A percentile compares a stretch with the other conserved stretches of the same genome.
Evolutionary conservation across 2,888 invertebrate species (phyloP).

Genomic region (Epinotia bilunana): DNA sequence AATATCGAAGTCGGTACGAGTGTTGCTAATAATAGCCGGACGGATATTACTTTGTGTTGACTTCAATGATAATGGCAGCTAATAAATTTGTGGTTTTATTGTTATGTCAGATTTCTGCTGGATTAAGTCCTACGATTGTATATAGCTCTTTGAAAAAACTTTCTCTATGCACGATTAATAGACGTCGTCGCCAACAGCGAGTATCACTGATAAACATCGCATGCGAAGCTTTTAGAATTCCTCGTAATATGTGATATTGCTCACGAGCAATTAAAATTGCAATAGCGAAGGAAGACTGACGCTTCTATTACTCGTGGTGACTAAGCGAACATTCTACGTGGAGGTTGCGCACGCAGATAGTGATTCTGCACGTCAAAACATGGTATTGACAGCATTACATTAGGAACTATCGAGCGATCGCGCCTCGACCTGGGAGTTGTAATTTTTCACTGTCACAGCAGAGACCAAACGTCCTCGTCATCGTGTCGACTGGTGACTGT

Average conservation of each 20-base stretch:
- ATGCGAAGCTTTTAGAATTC: conserved; percentile 30
- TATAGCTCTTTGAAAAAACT: neutral
- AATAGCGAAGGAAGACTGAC: conserved; percentile 59
- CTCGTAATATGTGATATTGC: conserved; percentile 21
- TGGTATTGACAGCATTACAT: conserved; percentile 81
- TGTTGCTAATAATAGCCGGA: neutral
- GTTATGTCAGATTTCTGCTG: neutral
- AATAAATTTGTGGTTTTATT: neutral
- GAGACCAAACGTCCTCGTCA: conserved; percentile 78
- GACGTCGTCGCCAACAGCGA: neutral
- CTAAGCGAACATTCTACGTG: conserved; percentile 64
- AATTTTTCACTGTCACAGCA: conserved; percentile 82
- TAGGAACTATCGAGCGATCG: conserved; percentile 79
- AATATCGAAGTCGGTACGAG: neutral
- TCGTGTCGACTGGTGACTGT: conserved; percentile 77
- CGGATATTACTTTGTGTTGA: neutral
- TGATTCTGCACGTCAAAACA: conserved; percentile 78
- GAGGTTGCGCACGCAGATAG: conserved; percentile 60
- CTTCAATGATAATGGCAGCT: neutral
- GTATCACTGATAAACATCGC: conserved; percentile 20
- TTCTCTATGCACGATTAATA: neutral
- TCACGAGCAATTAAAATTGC: conserved; percentile 59
- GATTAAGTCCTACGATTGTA: neutral
- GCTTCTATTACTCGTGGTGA: conserved; percentile 68
- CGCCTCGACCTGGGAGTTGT: conserved; percentile 67